phyloP scores from a whole-genome alignment of 35 echinoderm and acorn worm genomes.

The Hemicentrotus pulcherrimus region DNA sequence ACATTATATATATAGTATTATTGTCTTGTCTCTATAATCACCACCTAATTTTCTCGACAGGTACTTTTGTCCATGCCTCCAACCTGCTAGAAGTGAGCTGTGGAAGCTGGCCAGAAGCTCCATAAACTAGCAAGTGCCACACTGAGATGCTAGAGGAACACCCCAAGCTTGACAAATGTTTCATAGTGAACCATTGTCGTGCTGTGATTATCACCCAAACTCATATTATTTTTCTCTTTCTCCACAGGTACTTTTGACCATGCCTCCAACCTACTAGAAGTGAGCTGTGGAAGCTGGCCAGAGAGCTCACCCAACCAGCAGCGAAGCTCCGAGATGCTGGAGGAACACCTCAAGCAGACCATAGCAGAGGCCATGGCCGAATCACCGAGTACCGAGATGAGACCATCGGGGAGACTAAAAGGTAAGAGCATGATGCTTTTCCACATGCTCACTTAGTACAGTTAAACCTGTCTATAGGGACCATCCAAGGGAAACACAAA shows the following conservation, averaged over 20 bases:
- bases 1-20: too few species aligned
- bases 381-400: constrained; percentile 40
- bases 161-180: constrained; percentile 49
- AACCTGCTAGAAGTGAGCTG: constrained; percentile 64
- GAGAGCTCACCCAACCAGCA: constrained; percentile 65
- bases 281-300: constrained; percentile 90
- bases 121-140: constrained; percentile 44
- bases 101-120: constrained; percentile 77
- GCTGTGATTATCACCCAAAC: too few species aligned
- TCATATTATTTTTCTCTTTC: not conserved
- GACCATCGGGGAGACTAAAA: constrained; percentile 52
- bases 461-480: too few species aligned
- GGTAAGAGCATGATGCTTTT: not conserved
- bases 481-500: too few species aligned
- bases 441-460: too few species aligned
- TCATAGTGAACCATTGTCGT: too few species aligned
- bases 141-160: constrained; percentile 80
- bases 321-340: constrained; percentile 70
- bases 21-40: too few species aligned
- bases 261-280: constrained; percentile 69
- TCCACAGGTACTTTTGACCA: constrained; percentile 85
- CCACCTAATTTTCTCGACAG: too few species aligned
- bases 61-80: too few species aligned
- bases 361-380: constrained; percentile 96
- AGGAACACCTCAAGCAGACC: constrained; percentile 91